phyloP scores from a whole-genome alignment of 23 tunicate genomes.

The Trididemnum clinides region DNA sequence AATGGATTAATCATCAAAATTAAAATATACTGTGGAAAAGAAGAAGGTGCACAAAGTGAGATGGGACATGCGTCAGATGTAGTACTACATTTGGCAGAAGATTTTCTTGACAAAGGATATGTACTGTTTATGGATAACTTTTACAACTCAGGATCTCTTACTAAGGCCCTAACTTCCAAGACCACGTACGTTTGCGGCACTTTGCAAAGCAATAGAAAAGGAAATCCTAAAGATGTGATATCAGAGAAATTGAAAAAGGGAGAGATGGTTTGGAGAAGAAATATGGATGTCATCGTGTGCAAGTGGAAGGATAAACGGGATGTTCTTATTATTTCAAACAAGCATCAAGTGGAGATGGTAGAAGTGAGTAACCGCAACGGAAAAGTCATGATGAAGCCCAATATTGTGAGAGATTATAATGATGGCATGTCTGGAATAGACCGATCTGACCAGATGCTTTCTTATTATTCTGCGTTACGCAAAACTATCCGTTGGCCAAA shows the following conservation, averaged over 20 bases:
- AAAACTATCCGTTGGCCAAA: constrained; percentile 22
- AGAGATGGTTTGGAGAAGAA: not conserved
- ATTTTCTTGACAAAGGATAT: not conserved
- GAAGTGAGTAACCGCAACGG: constrained; percentile 12
- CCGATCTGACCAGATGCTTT: constrained; percentile 8
- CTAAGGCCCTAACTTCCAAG: constrained; percentile 17
- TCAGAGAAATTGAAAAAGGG: constrained; percentile 2
- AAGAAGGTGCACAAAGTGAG: no score
- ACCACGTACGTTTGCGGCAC: not conserved
- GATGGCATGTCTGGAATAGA: constrained; percentile 19
- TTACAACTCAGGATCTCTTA: not conserved
- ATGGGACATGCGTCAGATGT: not conserved
- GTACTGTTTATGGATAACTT: constrained; percentile 16
- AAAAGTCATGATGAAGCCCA: constrained; percentile 5
- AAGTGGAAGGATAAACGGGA: constrained; percentile 19
- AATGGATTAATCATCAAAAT: no score
- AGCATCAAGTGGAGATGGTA: constrained; percentile 10
- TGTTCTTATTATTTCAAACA: constrained; percentile 7
- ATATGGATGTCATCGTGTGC: not conserved
- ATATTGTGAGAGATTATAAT: constrained; percentile 6
- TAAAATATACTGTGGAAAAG: no score
- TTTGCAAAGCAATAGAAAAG: constrained; percentile 6
- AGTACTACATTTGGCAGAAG: constrained; percentile 4
- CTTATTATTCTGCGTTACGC: not conserved
- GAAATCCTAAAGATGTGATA: constrained; percentile 23